Conservation (phyloP, 2,113 vertebrate species). For the Anas platyrhynchos region DNA sequence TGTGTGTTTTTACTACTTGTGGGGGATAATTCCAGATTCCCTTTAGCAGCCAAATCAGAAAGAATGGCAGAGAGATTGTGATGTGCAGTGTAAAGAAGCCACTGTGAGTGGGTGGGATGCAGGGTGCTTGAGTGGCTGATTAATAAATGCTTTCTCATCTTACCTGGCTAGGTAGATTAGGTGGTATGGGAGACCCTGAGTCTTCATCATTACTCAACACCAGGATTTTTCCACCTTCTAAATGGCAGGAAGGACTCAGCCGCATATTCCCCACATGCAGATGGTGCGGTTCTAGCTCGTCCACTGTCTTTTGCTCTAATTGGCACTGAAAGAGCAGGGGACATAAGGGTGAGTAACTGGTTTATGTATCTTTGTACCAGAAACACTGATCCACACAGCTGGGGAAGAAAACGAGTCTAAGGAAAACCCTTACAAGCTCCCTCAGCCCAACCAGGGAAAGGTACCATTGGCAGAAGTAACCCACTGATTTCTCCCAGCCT, state of each 20-base stretch:
- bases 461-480: accelerated
- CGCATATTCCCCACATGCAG: accelerated
- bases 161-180: background rate
- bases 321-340: background rate
- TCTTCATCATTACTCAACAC: background rate
- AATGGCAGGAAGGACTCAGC: background rate
- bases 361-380: background rate
- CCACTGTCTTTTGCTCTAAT: accelerated
- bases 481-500: background rate
- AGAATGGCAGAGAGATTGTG: background rate
- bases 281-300: background rate
- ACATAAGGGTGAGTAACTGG: background rate
- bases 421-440: background rate
- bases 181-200: background rate
- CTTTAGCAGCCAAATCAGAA: background rate
- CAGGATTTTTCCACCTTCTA: background rate
- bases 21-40: background rate
- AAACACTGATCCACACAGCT: background rate
- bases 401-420: background rate
- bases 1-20: background rate
- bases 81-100: accelerated
- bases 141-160: background rate
- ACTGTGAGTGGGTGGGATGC: accelerated
- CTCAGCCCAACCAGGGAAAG: background rate
- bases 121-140: background rate